Evolutionary conservation across 2,888 invertebrate species (phyloP).

Genomic region (Syrphus vitripennis): DNA sequence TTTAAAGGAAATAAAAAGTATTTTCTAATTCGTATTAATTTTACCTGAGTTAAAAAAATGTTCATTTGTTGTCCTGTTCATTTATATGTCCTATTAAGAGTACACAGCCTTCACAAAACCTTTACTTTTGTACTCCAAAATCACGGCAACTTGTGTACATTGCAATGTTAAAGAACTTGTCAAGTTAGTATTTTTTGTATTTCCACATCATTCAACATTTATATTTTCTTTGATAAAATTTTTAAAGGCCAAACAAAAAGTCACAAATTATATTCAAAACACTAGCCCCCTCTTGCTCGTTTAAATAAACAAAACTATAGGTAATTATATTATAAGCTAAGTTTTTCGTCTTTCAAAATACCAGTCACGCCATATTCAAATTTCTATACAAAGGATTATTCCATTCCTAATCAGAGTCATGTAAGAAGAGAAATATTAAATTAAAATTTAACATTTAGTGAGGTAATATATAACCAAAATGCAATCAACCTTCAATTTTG

Average conservation of each 20-base stretch:
- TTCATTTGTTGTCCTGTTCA: too few relatives aligned
- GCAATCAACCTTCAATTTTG: neutral
- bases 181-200: too few relatives aligned
- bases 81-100: too few relatives aligned
- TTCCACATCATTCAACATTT: too few relatives aligned
- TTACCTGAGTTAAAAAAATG: too few relatives aligned
- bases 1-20: too few relatives aligned
- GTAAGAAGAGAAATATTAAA: constrained; percentile 18
- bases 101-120: too few relatives aligned
- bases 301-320: constrained; percentile 24
- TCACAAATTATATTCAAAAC: neutral
- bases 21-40: too few relatives aligned
- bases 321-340: neutral
- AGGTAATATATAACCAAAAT: neutral
- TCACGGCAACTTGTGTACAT: too few relatives aligned
- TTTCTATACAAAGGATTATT: constrained; percentile 2
- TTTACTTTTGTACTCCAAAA: too few relatives aligned
- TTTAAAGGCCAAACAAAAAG: neutral
- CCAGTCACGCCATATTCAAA: constrained; percentile 52
- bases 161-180: too few relatives aligned
- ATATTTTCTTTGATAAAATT: too few relatives aligned
- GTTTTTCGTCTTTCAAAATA: constrained; percentile 24
- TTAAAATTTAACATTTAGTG: constrained; percentile 31
- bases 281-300: neutral
- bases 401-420: constrained; percentile 16